Evolutionary conservation across 2,888 invertebrate genomes (phyloP), one percentile per base, ranked within the genome.

Genomic region (Cepaea hortensis): DNA sequence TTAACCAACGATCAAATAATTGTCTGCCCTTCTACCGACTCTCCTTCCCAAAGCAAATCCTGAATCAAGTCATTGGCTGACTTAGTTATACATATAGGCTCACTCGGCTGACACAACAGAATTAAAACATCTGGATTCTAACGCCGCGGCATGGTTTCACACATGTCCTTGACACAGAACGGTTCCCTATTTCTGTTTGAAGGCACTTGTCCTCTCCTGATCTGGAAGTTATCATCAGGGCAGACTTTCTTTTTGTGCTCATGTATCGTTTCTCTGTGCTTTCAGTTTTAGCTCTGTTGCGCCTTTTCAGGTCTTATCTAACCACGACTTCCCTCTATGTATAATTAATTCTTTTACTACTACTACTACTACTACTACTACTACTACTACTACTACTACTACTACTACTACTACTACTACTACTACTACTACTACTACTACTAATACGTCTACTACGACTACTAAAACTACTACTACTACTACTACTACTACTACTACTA

Each of bases 321-420:
- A 23, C 9, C 3, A n/a, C 23, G 15, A 18, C 13, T 68, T 68
- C n/a, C 68, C 68, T 20, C 13, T 68, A 35, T 35, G 7, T 55
- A 55, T 11, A 9, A 55, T 11, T 55, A 55, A 6, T 55, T 9
- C 55, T 2, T 9, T 3, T 55, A 55, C 55, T 55, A 55, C 55
- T 55, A 55, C 55, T 55, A 55, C 55, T 55, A 55, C 55, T 55
- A 55, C 55, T 55, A 55, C 55, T 55, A 55, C 83, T 72, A 77
- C 77, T 77, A 77, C 77, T 77, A 77, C 77, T 77, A 77, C 77
- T 77, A 77, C 77, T 77, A 77, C 77, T 77, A 77, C 77, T 77
- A 77, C 48, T 77, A 77, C 77, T 77, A 77, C 77, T 77, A 77
- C 77, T 77, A 77, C 77, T 77, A 77, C 77, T 77, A 77, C 77